These are phyloP conservation scores for Syrmaticus mikado DNA, from an alignment of 2,113 vertebrate species.

Conservation along the genomic window DNA sequence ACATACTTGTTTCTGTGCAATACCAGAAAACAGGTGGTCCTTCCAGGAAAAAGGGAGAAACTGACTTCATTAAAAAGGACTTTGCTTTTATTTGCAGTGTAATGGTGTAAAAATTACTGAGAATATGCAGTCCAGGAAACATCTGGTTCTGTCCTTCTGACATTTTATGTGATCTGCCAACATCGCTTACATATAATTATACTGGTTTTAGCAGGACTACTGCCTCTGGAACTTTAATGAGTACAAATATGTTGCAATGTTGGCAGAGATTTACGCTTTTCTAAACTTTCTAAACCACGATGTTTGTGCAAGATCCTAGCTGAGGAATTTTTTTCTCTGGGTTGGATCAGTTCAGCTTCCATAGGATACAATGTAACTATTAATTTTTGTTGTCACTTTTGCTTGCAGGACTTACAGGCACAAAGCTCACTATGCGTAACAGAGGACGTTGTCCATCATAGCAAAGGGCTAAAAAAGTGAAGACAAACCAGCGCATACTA, in stretches of 20 bases:
- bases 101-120: not conserved
- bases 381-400: not conserved
- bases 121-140: not conserved
- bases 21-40: not conserved
- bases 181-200: constrained; percentile 25
- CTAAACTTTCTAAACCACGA: not conserved
- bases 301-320: not conserved
- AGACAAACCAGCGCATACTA: not conserved
- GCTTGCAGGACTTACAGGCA: not conserved
- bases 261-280: not conserved
- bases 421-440: not conserved
- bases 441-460: not conserved
- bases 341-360: not conserved
- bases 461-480: not conserved
- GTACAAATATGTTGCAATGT: not conserved
- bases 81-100: not conserved
- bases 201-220: constrained; percentile 34
- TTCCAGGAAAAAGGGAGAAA: not conserved
- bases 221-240: constrained; percentile 37
- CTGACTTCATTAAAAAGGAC: not conserved
- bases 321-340: not conserved
- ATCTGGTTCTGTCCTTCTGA: constrained; percentile 35
- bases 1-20: not conserved
- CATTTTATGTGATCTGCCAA: constrained; percentile 20
- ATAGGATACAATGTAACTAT: not conserved